phyloP scores from a whole-genome alignment of 2,113 vertebrate genomes.

The Dromiciops gliroides region DNA sequence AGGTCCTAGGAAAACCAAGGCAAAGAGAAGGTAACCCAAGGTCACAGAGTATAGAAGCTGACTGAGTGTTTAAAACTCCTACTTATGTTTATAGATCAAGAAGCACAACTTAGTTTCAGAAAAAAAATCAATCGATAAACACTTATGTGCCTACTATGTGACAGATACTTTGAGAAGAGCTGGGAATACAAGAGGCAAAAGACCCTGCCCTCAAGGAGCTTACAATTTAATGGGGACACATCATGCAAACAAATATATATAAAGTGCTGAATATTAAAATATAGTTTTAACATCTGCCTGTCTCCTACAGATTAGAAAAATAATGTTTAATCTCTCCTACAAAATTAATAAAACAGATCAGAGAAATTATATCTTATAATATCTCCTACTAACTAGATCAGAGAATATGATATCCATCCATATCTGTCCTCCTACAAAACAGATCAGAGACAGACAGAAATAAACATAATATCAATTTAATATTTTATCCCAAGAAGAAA shows the following conservation, averaged over 20 bases:
- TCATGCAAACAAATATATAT: not conserved
- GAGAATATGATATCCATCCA: too few species aligned
- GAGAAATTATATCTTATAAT: too few species aligned
- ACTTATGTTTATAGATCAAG: not conserved
- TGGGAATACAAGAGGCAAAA: not conserved
- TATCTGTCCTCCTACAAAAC: too few species aligned
- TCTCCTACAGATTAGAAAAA: too few species aligned
- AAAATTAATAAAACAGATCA: too few species aligned
- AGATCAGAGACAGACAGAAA: too few species aligned
- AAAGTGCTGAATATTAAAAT: too few species aligned
- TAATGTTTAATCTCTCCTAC: too few species aligned
- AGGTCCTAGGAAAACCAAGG: not conserved
- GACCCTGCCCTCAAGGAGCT: not conserved
- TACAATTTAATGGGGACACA: not conserved
- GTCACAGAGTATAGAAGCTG: not conserved
- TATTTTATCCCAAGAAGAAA: too few species aligned
- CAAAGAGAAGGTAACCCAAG: not conserved
- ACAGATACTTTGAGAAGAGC: not conserved
- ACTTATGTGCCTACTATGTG: not conserved
- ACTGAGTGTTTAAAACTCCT: not conserved
- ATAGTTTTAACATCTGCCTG: too few species aligned
- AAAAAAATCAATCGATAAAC: not conserved
- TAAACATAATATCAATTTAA: too few species aligned
- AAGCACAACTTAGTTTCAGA: not conserved
- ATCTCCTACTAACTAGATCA: too few species aligned